Evolutionary conservation across 1,140 invertebrate species (phyloP).

Genomic region (Lasioglossum albipes): DNA sequence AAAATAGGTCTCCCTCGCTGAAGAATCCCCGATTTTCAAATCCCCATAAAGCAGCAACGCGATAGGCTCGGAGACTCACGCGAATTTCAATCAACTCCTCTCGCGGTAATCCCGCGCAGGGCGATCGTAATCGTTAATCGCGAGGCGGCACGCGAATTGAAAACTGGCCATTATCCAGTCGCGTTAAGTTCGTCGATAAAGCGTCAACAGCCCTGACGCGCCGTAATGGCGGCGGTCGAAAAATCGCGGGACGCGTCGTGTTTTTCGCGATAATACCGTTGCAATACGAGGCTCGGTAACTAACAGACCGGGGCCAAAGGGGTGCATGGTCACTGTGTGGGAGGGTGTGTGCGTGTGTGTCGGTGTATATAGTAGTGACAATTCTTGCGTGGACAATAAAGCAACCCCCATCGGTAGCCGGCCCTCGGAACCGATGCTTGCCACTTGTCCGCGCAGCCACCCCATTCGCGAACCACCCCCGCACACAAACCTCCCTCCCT

Average conservation of each 20-base stretch:
- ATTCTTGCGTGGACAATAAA: constrained; percentile 54
- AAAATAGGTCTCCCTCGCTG: too few relatives aligned
- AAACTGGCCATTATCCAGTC: constrained; percentile 23
- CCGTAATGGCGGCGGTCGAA: constrained; percentile 20
- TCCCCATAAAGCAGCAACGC: too few relatives aligned
- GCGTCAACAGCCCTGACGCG: not conserved
- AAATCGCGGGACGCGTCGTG: constrained; percentile 14
- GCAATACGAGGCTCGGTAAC: constrained; percentile 13
- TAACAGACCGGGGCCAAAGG: not conserved
- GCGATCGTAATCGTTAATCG: not conserved
- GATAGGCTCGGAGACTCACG: not conserved
- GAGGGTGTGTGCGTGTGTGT: too few relatives aligned
- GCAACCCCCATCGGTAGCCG: constrained; percentile 5
- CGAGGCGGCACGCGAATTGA: constrained; percentile 17
- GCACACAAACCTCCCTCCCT: not conserved
- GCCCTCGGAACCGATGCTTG: not conserved
- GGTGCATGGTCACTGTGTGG: not conserved
- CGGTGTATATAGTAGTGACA: constrained; percentile 10
- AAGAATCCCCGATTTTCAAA: too few relatives aligned
- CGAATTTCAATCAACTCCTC: not conserved
- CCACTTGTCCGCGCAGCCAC: not conserved
- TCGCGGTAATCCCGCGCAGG: not conserved
- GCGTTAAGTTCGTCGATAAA: constrained; percentile 36
- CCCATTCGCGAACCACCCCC: not conserved
- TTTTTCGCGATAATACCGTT: constrained; percentile 42